Percentiles rank a stretch among this genome's conserved stretches.
Evolutionary conservation across 2,888 invertebrate genomes (phyloP).

Genomic region (Ophion obscuratus): DNA sequence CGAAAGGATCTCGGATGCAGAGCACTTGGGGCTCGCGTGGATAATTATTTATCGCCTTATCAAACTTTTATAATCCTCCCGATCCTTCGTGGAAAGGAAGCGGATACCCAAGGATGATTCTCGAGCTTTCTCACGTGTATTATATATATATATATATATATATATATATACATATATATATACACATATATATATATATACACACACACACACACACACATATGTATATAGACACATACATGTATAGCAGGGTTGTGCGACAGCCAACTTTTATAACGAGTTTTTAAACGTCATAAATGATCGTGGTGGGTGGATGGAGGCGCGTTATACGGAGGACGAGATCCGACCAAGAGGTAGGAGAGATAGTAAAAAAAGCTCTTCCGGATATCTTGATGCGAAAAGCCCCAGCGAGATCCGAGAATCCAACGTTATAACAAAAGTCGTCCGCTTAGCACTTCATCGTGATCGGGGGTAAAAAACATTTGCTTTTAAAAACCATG

Average conservation of each 20-base stretch:
- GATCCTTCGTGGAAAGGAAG: constrained; percentile 62
- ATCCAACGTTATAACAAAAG: constrained; percentile 29
- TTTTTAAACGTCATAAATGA: constrained; percentile 83
- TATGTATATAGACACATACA: neutral
- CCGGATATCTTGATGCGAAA: constrained; percentile 26
- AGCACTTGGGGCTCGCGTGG: constrained; percentile 69
- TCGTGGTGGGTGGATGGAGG: constrained; percentile 64
- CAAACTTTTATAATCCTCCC: constrained; percentile 81
- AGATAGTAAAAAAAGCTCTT: constrained; percentile 46
- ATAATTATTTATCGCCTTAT: constrained; percentile 83
- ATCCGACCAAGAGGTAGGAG: constrained; percentile 16
- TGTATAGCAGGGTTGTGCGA: constrained; percentile 23
- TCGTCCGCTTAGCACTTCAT: constrained; percentile 1
- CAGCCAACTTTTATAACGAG: constrained; percentile 81
- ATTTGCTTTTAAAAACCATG: neutral
- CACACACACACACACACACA: neutral
- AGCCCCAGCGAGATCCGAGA: constrained; percentile 15
- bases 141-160: constrained; percentile 16
- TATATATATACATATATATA: constrained; percentile 13
- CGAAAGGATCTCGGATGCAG: constrained; percentile 59
- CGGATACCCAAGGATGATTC: constrained; percentile 67
- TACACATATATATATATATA: constrained; percentile 4
- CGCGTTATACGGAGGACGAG: constrained; percentile 44
- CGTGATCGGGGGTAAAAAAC: neutral
- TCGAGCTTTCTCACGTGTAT: constrained; percentile 57